These are phyloP conservation scores for Struthio camelus DNA, from an alignment of 2,113 vertebrate species.

Conservation along the genomic window DNA sequence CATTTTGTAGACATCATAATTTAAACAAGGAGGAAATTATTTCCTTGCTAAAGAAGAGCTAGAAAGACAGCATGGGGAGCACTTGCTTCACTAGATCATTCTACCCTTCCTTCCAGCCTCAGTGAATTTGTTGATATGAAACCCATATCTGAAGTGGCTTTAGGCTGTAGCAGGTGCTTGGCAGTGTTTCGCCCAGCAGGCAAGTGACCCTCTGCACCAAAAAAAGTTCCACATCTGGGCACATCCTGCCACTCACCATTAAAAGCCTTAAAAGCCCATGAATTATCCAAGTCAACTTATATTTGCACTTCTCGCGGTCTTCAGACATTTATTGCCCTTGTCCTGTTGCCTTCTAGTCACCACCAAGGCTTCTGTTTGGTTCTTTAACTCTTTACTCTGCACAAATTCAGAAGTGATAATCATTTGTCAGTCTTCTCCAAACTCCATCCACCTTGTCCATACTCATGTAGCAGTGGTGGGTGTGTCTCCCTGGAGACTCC, in stretches of 20 bases:
- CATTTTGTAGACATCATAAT: background rate
- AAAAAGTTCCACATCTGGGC: background rate
- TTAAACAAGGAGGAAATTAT: background rate
- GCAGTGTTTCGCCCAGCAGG: background rate
- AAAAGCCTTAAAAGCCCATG: background rate
- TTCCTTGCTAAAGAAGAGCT: background rate
- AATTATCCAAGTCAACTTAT: constrained; percentile 1
- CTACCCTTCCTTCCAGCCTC: background rate
- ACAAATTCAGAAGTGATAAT: background rate
- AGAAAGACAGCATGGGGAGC: background rate
- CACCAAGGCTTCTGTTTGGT: background rate
- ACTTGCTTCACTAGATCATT: background rate
- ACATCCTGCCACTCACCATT: background rate
- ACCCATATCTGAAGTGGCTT: background rate
- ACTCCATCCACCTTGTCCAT: background rate
- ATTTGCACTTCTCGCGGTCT: background rate
- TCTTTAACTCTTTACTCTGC: constrained; percentile 13
- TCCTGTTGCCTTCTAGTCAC: background rate
- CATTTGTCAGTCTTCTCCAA: background rate
- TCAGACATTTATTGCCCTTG: background rate
- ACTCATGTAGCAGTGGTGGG: background rate
- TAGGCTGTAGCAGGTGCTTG: background rate
- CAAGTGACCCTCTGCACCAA: background rate
- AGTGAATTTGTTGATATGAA: background rate
- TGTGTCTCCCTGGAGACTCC: background rate